Percentiles rank a stretch among this genome's conserved stretches.
Conservation (phyloP, 2,888 invertebrate genomes). For the Steinernema hermaphroditum region DNA sequence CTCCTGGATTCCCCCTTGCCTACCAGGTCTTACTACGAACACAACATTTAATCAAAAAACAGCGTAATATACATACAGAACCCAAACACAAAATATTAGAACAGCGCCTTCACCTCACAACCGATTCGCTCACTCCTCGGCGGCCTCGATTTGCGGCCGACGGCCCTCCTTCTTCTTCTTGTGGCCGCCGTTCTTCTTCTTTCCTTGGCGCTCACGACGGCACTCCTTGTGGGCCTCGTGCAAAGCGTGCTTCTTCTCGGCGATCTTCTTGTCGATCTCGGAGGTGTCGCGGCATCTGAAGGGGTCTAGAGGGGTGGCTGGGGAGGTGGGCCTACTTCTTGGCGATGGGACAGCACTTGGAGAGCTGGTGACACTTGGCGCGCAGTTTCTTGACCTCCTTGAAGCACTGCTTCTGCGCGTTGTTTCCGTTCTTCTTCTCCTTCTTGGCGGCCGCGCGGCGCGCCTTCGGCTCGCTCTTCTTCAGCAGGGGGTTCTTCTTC, state of each 20-base stretch:
- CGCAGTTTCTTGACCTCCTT: slow-evolving; percentile 19
- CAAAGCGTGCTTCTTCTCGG: neutral
- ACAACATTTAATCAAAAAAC: slow-evolving; percentile 22
- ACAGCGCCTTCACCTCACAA: neutral
- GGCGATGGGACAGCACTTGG: slow-evolving; percentile 30
- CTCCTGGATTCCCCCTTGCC: too few species aligned
- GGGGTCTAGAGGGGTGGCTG: neutral
- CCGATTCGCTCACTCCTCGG: neutral
- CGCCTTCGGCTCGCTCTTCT: slow-evolving; percentile 20
- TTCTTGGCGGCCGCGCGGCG: slow-evolving; percentile 5
- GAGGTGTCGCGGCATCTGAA: slow-evolving; percentile 26
- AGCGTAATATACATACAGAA: slow-evolving; percentile 22
- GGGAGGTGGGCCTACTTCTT: neutral
- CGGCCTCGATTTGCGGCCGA: neutral
- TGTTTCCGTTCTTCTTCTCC: slow-evolving; percentile 13
- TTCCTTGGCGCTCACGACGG: slow-evolving; percentile 4
- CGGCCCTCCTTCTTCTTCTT: slow-evolving; percentile 13
- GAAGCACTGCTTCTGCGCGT: slow-evolving; percentile 30
- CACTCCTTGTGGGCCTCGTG: slow-evolving; percentile 24
- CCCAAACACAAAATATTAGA: neutral
- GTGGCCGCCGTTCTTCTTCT: slow-evolving; percentile 17
- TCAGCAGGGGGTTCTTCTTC: slow-evolving; percentile 21
- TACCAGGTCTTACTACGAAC: neutral
- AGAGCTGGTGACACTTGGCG: slow-evolving; percentile 4
- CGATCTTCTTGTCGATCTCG: slow-evolving; percentile 11